Base-by-base conservation (phyloP, 2,113 vertebrate species). In the Hirundichthys speculiger region DNA sequence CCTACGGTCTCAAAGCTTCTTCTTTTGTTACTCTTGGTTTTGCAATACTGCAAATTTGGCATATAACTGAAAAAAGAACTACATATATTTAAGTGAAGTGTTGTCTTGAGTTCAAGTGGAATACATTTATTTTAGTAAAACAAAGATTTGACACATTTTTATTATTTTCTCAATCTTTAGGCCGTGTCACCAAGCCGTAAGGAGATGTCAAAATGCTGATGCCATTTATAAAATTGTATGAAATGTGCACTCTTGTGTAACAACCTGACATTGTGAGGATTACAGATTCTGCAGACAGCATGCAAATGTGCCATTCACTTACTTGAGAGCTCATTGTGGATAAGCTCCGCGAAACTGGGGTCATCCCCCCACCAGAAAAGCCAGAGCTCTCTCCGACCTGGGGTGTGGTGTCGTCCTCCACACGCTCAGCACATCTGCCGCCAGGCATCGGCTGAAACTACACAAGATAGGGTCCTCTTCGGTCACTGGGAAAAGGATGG, bases 341-440 rank as follows among this genome's bases (percentile, higher is more conserved):
- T 98, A 64, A 99, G 95, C 74, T 98, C 97, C n/a, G 96, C 93
- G 74, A 99, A 99, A 91, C 92, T 98, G 73, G 96, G 98, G 88
- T 98, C 96, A 65, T 99, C 97, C 42, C 97, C 98, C 98, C 98
- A 99, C 98, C 98, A 99, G 90, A 99, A 99, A 81, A 99, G 95
- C 98, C 97, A 98, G 51, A 99, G 93, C 84, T 99, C 97, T 70
- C 97, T 92, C 73, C 96, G 96, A 47, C 98, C 98, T 0, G 96
- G 96, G 62, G 94, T 93, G 90, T 96, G 96, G 92, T 98, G 97
- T 66, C 98, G 90, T 52, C 97, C n/a, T 93, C 98, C 98, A 99
- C 66, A 99, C 98, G 15, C 97, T 96, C 84, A 99, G 92, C 68
- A 99, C 95, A 53, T 99, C 97, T 21, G 97, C 96, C 75, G 96